phyloP scores from a whole-genome alignment of 2,888 invertebrate genomes.

The Perithous albicinctus region DNA sequence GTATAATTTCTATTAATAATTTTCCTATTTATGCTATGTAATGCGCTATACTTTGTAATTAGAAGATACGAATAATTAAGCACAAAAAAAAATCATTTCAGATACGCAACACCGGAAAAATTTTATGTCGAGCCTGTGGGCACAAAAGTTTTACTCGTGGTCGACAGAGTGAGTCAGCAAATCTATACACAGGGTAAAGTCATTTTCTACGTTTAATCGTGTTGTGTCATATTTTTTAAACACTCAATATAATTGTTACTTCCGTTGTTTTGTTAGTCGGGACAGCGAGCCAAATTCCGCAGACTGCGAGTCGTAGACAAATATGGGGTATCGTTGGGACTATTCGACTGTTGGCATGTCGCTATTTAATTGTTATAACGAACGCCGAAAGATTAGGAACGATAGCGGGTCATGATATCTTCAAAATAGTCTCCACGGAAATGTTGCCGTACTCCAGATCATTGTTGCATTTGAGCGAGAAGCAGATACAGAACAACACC shows the following conservation, averaged over 20 bases:
- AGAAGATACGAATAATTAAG: too few relatives aligned
- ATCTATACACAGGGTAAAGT: conserved; percentile 89
- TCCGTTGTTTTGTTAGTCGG: conserved; percentile 75
- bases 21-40: too few relatives aligned
- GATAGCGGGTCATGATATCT: conserved; percentile 92
- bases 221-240: not conserved
- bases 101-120: conserved; percentile 95
- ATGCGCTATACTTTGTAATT: too few relatives aligned
- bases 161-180: conserved; percentile 93
- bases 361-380: conserved; percentile 95
- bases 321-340: conserved; percentile 96
- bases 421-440: conserved; percentile 92
- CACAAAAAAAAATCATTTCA: too few relatives aligned
- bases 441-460: conserved; percentile 95
- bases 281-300: conserved; percentile 87
- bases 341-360: conserved; percentile 93
- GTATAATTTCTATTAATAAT: too few relatives aligned
- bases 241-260: not conserved
- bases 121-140: conserved; percentile 94
- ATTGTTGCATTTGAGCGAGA: conserved; percentile 92
- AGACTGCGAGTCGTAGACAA: conserved; percentile 87
- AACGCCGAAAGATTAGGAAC: conserved; percentile 93
- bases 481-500: conserved; percentile 93
- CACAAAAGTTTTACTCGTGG: conserved; percentile 91
- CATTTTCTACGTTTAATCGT: not conserved